Conservation (phyloP, 1,140 invertebrate species). For the Matsumurasca onukii region DNA sequence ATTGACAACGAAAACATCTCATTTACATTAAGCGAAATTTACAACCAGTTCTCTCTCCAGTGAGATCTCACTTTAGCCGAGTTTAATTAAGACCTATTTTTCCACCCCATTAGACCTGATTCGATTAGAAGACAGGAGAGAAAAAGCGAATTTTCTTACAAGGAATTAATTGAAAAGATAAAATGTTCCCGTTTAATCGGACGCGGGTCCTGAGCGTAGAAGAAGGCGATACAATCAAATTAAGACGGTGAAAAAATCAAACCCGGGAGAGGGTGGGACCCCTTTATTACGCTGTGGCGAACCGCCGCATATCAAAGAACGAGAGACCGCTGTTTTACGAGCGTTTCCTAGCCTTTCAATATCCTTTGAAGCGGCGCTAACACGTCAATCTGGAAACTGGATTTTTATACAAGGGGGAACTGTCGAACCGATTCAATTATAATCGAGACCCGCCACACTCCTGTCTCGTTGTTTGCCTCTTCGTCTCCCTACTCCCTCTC, state of each 20-base stretch:
- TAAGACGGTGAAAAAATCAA: slow-evolving; percentile 29
- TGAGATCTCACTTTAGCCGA: too few relatives aligned
- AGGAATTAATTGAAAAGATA: slow-evolving; percentile 9
- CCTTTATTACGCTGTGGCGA: slow-evolving; percentile 23
- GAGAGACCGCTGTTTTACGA: slow-evolving; percentile 24
- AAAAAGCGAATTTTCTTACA: neutral
- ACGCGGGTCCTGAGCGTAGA: neutral
- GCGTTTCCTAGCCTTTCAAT: slow-evolving; percentile 27
- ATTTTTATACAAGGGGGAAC: slow-evolving; percentile 28
- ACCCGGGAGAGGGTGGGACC: slow-evolving; percentile 22
- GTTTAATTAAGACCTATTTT: too few relatives aligned
- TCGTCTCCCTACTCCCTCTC: neutral
- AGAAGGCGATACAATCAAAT: slow-evolving; percentile 25
- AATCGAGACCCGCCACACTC: neutral
- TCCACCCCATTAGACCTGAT: neutral
- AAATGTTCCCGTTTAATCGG: slow-evolving; percentile 16
- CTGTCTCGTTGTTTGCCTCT: neutral
- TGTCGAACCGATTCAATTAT: slow-evolving; percentile 22
- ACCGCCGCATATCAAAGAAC: slow-evolving; percentile 28
- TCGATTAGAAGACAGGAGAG: neutral
- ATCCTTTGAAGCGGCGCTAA: slow-evolving; percentile 24
- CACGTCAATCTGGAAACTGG: slow-evolving; percentile 23
- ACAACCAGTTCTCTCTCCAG: too few relatives aligned
- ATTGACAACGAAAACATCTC: too few relatives aligned
- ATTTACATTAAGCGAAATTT: too few relatives aligned